Evolutionary conservation across 2,113 vertebrate genomes (phyloP).

Genomic region (Seriola quinqueradiata): DNA sequence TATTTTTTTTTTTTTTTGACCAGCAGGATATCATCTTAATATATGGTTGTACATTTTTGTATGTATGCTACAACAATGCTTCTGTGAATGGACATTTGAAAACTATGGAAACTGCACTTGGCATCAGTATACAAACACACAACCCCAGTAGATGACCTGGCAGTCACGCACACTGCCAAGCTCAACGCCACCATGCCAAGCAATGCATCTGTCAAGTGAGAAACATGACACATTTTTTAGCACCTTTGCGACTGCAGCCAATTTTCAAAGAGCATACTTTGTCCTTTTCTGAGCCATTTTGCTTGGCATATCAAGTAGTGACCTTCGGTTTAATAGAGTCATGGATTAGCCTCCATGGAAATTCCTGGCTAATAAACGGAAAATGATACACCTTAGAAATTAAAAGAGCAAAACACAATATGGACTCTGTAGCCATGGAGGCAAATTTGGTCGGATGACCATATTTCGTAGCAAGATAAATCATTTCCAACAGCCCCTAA

Average conservation of each 20-base stretch:
- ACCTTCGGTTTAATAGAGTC: conserved; percentile 76
- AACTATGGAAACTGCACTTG: conserved; percentile 67
- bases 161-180: conserved; percentile 78
- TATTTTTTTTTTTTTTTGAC: background rate
- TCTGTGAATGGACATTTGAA: conserved; percentile 39
- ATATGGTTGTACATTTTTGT: conserved; percentile 7
- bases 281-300: conserved; percentile 77
- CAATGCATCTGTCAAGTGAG: conserved; percentile 86
- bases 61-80: conserved; percentile 43
- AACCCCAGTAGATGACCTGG: conserved; percentile 81
- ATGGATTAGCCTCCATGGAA: conserved; percentile 56
- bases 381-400: conserved; percentile 63
- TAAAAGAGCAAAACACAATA: conserved; percentile 62
- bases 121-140: conserved; percentile 68
- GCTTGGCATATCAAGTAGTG: conserved; percentile 70
- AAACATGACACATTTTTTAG: conserved; percentile 84
- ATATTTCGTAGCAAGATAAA: conserved; percentile 75
- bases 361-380: conserved; percentile 57
- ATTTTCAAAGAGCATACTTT: conserved; percentile 78
- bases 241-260: conserved; percentile 79
- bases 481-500: conserved; percentile 77
- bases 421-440: conserved; percentile 57
- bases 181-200: conserved; percentile 81
- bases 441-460: conserved; percentile 66
- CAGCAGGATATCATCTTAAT: conserved; percentile 26